Conservation (phyloP, 2,113 vertebrate genomes). For the Elephantulus edwardii region DNA sequence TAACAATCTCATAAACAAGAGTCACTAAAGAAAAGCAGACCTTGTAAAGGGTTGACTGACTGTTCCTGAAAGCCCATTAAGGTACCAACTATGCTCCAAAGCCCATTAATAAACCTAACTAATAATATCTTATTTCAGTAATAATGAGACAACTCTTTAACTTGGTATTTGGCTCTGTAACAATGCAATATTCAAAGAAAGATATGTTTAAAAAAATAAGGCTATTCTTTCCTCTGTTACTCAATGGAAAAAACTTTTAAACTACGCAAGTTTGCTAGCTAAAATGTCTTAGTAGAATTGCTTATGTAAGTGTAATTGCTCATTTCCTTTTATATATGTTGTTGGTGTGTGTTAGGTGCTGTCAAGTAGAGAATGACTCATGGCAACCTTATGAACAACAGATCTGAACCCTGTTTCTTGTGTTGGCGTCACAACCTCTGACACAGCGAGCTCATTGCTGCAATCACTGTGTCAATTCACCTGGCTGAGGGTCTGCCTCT, state of each 20-base stretch:
- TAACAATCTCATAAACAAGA: constrained; percentile 29
- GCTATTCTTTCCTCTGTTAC: background rate
- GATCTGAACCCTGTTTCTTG: no score
- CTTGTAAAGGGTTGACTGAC: background rate
- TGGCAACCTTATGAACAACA: no score
- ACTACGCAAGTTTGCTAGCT: constrained; percentile 10
- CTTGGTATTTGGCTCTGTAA: constrained; percentile 36
- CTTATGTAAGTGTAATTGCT: background rate
- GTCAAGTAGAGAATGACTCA: no score
- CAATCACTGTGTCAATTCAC: no score
- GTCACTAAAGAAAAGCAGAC: constrained; percentile 1
- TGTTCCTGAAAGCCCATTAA: constrained; percentile 24
- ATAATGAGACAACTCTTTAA: constrained; percentile 55
- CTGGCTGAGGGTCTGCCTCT: no score
- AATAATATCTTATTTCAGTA: constrained; percentile 36
- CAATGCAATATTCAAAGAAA: constrained; percentile 4
- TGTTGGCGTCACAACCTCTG: no score
- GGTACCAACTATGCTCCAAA: background rate
- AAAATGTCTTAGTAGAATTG: constrained; percentile 7
- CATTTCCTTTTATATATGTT: no score
- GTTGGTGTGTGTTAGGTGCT: no score
- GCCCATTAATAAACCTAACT: constrained; percentile 55
- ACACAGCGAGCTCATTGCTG: no score
- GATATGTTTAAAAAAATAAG: background rate
- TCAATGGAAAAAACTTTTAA: background rate